Base-by-base conservation (phyloP, 2,888 invertebrate genomes). In the Charanyca ferruginea region DNA sequence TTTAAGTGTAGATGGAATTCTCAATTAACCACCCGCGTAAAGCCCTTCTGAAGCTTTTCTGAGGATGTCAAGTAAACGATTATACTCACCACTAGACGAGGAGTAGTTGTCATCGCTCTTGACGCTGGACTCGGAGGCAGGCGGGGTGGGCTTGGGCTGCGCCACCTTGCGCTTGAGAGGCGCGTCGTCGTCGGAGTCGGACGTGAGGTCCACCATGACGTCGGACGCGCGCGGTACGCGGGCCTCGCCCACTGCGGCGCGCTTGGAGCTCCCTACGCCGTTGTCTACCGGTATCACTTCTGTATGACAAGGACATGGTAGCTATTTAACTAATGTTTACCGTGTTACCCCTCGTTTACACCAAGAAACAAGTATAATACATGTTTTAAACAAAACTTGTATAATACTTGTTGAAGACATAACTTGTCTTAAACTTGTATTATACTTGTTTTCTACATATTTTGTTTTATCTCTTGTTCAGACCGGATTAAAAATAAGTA, bases 161-260 rank as follows among this genome's bases (percentile, higher is more conserved):
- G 93, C 89, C 65, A 89, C 93, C 87, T 96, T 96, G 82, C 97
- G 93, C 89, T 96, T 97, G 73, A 97, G 95, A 16, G 97, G 97
- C 86, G 97, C 92, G 81, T 97, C 97, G 83, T 97, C 96, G 71
- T 97, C 97, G 0, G 97, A 97, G 91, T 97, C 97, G 1, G 97
- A 97, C 0, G 97, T 97, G 74, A 97, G 94, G 91, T 98, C 98
- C 22, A 97, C 97, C 3, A 96, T 91, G 1, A 91, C 89, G 44
- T 93, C 94, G 0, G 90, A 80, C 0, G 90, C 82, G 93, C 41
- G 91, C 88, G 49, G 42, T 8, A 35, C 60, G 1, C 75, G 90
- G 7, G 86, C 87, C 66, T 94, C 94, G 18, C 94, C 93, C 1
- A 94, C 92, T 0, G 93, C 92, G 1, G 93, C 92, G 3, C 94